Evolutionary conservation across 2,113 vertebrate species (phyloP), one percentile per base, ranked within the genome.

Genomic region (Etheostoma cragini): DNA sequence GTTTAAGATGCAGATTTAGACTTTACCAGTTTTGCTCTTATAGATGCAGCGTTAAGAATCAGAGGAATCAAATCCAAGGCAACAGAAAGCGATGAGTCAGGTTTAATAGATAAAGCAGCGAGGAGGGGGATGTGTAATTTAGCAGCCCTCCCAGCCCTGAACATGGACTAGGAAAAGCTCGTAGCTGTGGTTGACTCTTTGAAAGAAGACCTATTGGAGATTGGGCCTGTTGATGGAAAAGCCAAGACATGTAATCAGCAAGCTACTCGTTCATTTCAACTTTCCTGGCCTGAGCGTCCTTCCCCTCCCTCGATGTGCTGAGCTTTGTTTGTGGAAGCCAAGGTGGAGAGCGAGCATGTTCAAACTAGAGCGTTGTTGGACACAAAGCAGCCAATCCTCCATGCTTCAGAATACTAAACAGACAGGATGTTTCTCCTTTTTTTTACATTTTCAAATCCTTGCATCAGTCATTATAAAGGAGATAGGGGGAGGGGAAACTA

Each of bases 261-360:
- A 80, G 83, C 82, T 84, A 61, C 87, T 91, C 84, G 87, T 91
- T 91, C 80, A 83, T 84, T 90, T 87, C 47, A 91, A 90, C 78
- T 92, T 91, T 92, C 89, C 88, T 87, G 88, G 86, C 89, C 86
- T 0, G 52, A 46, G 52, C 57, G 76, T 68, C 47, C 56, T 13
- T 24, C 87, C 77, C 69, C 72, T 72, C 86, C 87, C 85, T 70
- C 4, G 15, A 81, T 79, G 72, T 35, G 21, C 72, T 49, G 60
- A 76, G 73, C 78, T 82, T 78, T 88, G 88, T 89, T 90, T 86
- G 81, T 79, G 30, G 76, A 78, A 88, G 75, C 72, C 46, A 45
- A 69, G 80, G 69, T 80, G 56, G 72, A 21, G 87, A 85, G 73
- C 86, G 5, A 67, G 65, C 47, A 19, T 87, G 85, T 92, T 88